These are phyloP conservation scores for Orgyia antiqua DNA, from an alignment of 2,888 invertebrate genomes.

Conservation along the genomic window DNA sequence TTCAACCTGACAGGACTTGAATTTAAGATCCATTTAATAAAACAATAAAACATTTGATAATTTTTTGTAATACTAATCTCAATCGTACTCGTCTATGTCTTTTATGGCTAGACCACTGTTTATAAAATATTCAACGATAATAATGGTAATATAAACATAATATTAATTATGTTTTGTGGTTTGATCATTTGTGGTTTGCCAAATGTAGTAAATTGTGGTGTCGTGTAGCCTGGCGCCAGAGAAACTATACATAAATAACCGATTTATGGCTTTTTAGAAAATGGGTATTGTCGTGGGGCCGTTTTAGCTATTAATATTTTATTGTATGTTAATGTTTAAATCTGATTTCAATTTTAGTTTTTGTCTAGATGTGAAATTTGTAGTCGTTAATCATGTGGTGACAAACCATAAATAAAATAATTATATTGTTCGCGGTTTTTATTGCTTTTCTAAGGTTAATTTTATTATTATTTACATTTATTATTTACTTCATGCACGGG, in stretches of 20 bases:
- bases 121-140: constrained; percentile 10
- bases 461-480: too few relatives aligned
- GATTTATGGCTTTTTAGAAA: constrained; percentile 15
- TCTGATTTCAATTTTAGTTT: neutral
- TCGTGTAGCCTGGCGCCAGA: constrained; percentile 1
- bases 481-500: too few relatives aligned
- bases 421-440: too few relatives aligned
- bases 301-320: constrained; percentile 2
- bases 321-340: constrained; percentile 1
- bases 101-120: neutral
- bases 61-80: too few relatives aligned
- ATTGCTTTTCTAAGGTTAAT: too few relatives aligned
- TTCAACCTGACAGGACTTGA: too few relatives aligned
- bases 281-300: neutral
- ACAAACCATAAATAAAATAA: too few relatives aligned
- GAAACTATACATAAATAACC: constrained; percentile 14
- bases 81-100: too few relatives aligned
- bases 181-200: constrained; percentile 19
- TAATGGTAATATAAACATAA: constrained; percentile 12
- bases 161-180: constrained; percentile 12
- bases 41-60: too few relatives aligned
- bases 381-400: too few relatives aligned
- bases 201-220: constrained; percentile 19
- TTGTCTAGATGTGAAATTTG: neutral
- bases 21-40: too few relatives aligned